phyloP scores from a whole-genome alignment of 2,888 invertebrate genomes.

The Drosophila pseudotalamancana region DNA sequence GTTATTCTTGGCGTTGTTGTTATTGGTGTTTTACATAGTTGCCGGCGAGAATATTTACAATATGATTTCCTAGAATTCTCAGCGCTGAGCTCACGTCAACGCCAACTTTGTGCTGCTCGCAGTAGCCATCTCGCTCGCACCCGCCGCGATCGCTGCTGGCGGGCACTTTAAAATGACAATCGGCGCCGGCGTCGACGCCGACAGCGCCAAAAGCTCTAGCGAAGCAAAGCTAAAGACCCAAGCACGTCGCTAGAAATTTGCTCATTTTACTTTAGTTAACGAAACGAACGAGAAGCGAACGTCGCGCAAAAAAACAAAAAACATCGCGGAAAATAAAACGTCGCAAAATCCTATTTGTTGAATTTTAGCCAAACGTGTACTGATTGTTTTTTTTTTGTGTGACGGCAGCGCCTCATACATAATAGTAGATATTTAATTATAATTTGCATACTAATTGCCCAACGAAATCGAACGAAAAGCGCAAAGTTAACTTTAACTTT shows the following conservation, averaged over 20 bases:
- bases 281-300: conserved; percentile 82
- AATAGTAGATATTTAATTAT: conserved; percentile 13
- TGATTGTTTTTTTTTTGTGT: conserved; percentile 43
- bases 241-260: conserved; percentile 40
- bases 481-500: conserved; percentile 36
- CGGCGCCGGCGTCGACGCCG: conserved; percentile 17
- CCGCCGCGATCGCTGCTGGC: conserved; percentile 28
- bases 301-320: conserved; percentile 61
- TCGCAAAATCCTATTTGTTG: conserved; percentile 30
- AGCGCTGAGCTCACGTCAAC: conserved; percentile 48
- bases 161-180: conserved; percentile 46
- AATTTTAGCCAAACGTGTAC: conserved; percentile 25
- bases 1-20: conserved; percentile 2
- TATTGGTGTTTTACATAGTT: conserved; percentile 16
- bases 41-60: conserved; percentile 55
- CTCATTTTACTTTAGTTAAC: conserved; percentile 79
- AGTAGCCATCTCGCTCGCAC: conserved; percentile 39
- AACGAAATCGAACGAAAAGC: conserved; percentile 63
- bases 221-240: too few relatives aligned
- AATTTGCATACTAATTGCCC: conserved; percentile 18
- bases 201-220: conserved; percentile 36
- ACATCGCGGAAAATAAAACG: conserved; percentile 16
- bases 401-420: conserved; percentile 36
- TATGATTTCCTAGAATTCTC: conserved; percentile 68
- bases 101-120: conserved; percentile 18